A percentile compares a stretch with the other conserved stretches of the same genome.
These are phyloP conservation scores for Erebia ligea DNA, from an alignment of 2,888 invertebrate genomes.

Conservation along the genomic window DNA sequence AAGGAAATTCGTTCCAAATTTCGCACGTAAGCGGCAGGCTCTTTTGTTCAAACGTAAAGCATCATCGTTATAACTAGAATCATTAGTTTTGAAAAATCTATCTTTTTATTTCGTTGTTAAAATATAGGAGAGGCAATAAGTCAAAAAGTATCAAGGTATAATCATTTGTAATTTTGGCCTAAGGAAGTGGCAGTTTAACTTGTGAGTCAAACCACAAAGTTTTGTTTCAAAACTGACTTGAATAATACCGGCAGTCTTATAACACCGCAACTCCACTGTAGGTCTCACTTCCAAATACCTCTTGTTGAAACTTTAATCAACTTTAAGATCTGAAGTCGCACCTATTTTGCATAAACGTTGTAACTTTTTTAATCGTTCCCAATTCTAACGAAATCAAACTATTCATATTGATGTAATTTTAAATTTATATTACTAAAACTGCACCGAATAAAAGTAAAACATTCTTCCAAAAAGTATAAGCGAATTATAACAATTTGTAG, in stretches of 20 bases:
- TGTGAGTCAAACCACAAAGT: constrained; percentile 15
- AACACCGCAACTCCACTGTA: constrained; percentile 23
- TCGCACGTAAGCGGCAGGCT: constrained; percentile 16
- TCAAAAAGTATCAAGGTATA: not conserved
- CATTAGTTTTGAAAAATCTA: not conserved
- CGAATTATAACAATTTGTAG: too few species aligned
- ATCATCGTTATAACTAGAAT: constrained; percentile 8
- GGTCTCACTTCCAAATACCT: constrained; percentile 26
- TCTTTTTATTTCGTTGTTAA: not conserved
- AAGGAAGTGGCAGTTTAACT: constrained; percentile 6
- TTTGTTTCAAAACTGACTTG: constrained; percentile 20
- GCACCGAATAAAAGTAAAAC: too few species aligned
- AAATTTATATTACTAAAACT: not conserved
- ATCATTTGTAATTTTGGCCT: not conserved
- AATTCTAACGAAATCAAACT: constrained; percentile 17
- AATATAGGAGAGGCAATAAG: not conserved
- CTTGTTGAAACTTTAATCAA: constrained; percentile 27
- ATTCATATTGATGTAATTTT: constrained; percentile 12
- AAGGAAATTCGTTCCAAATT: constrained; percentile 16
- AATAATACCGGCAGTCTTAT: constrained; percentile 23
- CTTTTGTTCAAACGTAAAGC: constrained; percentile 11
- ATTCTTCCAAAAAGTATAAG: too few species aligned
- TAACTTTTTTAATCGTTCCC: constrained; percentile 22
- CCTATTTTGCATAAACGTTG: constrained; percentile 29
- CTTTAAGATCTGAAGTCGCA: constrained; percentile 28